These are phyloP conservation scores for Amia ocellicauda DNA, from an alignment of 2,113 vertebrate species.

Conservation along the genomic window DNA sequence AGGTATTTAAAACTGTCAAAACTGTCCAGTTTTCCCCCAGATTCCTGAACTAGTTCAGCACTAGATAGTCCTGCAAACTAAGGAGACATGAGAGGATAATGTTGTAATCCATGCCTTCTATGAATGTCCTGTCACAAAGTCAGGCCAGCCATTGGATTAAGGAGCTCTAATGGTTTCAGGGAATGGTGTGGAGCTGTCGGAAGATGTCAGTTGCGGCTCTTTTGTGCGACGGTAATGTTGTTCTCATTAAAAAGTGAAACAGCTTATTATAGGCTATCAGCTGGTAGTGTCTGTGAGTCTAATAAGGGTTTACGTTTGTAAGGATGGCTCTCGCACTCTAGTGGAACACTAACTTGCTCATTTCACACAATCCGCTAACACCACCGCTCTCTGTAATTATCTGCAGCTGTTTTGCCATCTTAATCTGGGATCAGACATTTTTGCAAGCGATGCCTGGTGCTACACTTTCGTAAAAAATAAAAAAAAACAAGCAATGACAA, in stretches of 20 bases:
- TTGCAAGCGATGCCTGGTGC: background rate
- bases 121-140: no score
- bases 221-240: background rate
- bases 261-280: background rate
- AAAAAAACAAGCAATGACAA: no score
- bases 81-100: no score
- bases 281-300: background rate
- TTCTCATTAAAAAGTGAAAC: background rate
- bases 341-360: constrained; percentile 12
- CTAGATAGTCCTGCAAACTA: no score
- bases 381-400: constrained; percentile 25
- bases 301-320: background rate
- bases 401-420: constrained; percentile 28
- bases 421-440: constrained; percentile 7
- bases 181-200: no score
- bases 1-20: no score
- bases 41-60: no score
- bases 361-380: background rate
- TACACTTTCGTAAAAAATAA: no score
- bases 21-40: no score
- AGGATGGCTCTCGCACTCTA: constrained; percentile 2
- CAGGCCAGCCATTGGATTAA: no score
- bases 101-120: no score
- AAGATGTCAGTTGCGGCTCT: background rate
- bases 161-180: no score